Evolutionary conservation across 2,113 vertebrate genomes (phyloP).

Genomic region (Microtus ochrogaster): DNA sequence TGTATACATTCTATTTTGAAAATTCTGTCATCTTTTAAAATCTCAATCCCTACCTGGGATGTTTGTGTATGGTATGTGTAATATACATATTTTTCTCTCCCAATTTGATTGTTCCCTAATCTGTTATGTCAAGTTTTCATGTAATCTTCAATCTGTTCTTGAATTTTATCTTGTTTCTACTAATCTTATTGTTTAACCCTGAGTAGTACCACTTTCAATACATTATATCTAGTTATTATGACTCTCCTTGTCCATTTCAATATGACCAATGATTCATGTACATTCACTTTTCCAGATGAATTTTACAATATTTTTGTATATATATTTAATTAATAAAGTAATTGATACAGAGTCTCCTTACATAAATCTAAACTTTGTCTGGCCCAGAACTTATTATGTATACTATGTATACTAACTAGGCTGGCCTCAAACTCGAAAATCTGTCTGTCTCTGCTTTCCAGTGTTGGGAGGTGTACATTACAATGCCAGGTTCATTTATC

Average conservation of each 20-base stretch:
- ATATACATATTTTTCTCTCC: background rate
- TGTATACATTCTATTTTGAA: conserved; percentile 19
- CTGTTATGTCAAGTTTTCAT: background rate
- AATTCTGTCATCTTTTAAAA: background rate
- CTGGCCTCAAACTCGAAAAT: background rate
- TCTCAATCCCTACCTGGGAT: background rate
- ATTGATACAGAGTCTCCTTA: background rate
- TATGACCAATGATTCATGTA: conserved; percentile 16
- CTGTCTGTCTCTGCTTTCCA: background rate
- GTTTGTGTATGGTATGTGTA: background rate
- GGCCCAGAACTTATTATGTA: background rate
- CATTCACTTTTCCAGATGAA: background rate
- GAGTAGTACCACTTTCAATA: background rate
- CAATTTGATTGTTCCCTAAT: background rate
- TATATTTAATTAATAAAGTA: background rate
- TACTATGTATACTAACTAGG: background rate
- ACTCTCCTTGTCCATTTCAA: background rate
- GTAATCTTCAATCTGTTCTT: background rate
- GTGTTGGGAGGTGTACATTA: background rate
- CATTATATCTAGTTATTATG: background rate
- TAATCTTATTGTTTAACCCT: background rate
- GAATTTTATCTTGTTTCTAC: background rate
- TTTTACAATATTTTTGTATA: background rate
- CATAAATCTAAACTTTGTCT: background rate
- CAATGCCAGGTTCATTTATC: background rate